Base-by-base conservation (phyloP, 2,888 invertebrate genomes). In the Nipponacmea schrenckii region DNA sequence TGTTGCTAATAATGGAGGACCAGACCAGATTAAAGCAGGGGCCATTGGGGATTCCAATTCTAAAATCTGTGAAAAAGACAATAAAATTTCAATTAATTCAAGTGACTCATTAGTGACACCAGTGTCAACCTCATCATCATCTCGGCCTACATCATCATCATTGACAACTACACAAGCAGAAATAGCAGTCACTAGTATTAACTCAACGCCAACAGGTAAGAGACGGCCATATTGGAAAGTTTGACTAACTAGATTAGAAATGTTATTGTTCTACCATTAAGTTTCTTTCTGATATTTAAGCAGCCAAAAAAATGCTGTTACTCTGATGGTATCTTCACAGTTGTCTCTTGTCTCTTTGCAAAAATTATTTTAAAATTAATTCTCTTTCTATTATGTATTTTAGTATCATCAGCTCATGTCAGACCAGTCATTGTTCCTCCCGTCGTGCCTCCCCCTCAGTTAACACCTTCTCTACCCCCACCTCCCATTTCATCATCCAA, bases 321-420 rank as follows among this genome's bases (percentile, higher is more conserved):
- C n/a, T n/a, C n/a, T n/a, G n/a, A n/a, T n/a, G n/a, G n/a, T n/a
- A n/a, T n/a, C n/a, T n/a, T n/a, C n/a, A n/a, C n/a, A n/a, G n/a
- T n/a, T n/a, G n/a, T n/a, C n/a, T n/a, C n/a, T n/a, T n/a, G n/a
- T n/a, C n/a, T n/a, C n/a, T n/a, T n/a, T n/a, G n/a, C n/a, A n/a
- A n/a, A n/a, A n/a, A 4, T 2, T 31, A 4, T 7, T 4, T 31
- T 31, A 31, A 2, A 31, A 4, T 31, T 31, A 31, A 4, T 2
- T 31, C 7, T 31, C 2, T 4, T 31, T 31, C 31, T 31, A 7
- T 31, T 31, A 31, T 68, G 31, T 31, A 31, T 78, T 76, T 20
- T 77, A 81, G 81, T 80, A 44, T 79, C 83, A 48, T 80, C 82
- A 67, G 79, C 82, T 45, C 79, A 80, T 65, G 78, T 81, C n/a